phyloP scores from a whole-genome alignment of 2,888 invertebrate genomes.

The Tillus elongatus region DNA sequence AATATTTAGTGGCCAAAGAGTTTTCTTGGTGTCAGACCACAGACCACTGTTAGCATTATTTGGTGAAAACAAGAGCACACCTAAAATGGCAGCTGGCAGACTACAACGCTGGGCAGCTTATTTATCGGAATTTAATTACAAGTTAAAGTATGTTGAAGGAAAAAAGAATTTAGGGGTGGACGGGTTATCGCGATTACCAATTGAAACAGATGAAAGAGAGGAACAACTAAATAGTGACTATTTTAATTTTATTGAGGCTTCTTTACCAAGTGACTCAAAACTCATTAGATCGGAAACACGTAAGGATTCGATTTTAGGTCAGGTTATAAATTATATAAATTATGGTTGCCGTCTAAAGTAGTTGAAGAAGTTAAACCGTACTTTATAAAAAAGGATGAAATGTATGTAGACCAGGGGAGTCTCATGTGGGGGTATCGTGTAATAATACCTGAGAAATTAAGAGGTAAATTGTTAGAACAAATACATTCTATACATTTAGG shows the following conservation, averaged over 20 bases:
- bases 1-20: slow-evolving; percentile 28
- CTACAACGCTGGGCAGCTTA: slow-evolving; percentile 19
- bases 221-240: slow-evolving; percentile 4
- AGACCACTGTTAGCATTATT: slow-evolving; percentile 28
- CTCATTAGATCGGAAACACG: slow-evolving; percentile 1
- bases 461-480: slow-evolving; percentile 10
- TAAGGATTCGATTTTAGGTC: too few species aligned
- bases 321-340: too few species aligned
- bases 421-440: slow-evolving; percentile 14
- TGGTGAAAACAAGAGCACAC: slow-evolving; percentile 26
- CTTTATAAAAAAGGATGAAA: slow-evolving; percentile 5
- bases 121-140: too few species aligned
- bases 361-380: slow-evolving; percentile 6
- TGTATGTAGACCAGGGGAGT: slow-evolving; percentile 8
- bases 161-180: too few species aligned
- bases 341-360: slow-evolving; percentile 5
- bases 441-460: slow-evolving; percentile 11
- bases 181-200: slow-evolving; percentile 6
- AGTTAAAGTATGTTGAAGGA: too few species aligned
- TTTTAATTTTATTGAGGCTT: slow-evolving; percentile 9
- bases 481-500: slow-evolving; percentile 15
- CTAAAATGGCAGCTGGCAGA: slow-evolving; percentile 28
- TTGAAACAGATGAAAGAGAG: background rate
- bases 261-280: slow-evolving; percentile 1
- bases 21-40: slow-evolving; percentile 28